Evolutionary conservation across 1,140 invertebrate species (phyloP).

Genomic region (Aphelenchoides fujianensis): DNA sequence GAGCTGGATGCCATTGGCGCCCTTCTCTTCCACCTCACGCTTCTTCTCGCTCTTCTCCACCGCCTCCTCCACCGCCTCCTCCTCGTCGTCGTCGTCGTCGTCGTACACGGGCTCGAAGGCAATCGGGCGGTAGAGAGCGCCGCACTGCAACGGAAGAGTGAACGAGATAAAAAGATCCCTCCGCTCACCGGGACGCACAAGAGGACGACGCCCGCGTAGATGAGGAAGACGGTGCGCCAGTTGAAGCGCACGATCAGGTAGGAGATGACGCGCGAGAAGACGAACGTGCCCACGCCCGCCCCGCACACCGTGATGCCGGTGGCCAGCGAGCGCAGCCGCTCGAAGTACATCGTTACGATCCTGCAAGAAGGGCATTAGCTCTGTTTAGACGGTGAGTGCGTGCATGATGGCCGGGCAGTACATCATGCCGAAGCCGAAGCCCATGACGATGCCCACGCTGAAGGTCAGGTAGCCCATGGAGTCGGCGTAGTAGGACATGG

Average conservation of each 20-base stretch:
- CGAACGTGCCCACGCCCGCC: constrained; percentile 81
- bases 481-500: constrained; percentile 51
- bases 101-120: constrained; percentile 68
- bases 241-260: constrained; percentile 64
- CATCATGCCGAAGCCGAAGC: constrained; percentile 79
- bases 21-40: too few species aligned
- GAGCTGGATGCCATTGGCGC: not conserved
- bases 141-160: constrained; percentile 77
- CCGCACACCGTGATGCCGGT: constrained; percentile 70
- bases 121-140: constrained; percentile 74
- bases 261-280: constrained; percentile 67
- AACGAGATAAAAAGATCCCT: constrained; percentile 33
- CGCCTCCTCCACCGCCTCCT: constrained; percentile 24
- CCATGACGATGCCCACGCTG: constrained; percentile 76
- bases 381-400: too few species aligned
- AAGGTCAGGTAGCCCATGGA: constrained; percentile 76
- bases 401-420: constrained; percentile 86
- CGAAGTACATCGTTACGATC: constrained; percentile 79
- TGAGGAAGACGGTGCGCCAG: constrained; percentile 71
- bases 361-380: not conserved
- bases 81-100: constrained; percentile 49
- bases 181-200: too few species aligned
- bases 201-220: constrained; percentile 75
- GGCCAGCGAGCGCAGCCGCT: constrained; percentile 66
- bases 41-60: too few species aligned